These are phyloP conservation scores for Acanthaster planci DNA, from an alignment of 35 echinoderm and acorn worm genomes.

Conservation along the genomic window DNA sequence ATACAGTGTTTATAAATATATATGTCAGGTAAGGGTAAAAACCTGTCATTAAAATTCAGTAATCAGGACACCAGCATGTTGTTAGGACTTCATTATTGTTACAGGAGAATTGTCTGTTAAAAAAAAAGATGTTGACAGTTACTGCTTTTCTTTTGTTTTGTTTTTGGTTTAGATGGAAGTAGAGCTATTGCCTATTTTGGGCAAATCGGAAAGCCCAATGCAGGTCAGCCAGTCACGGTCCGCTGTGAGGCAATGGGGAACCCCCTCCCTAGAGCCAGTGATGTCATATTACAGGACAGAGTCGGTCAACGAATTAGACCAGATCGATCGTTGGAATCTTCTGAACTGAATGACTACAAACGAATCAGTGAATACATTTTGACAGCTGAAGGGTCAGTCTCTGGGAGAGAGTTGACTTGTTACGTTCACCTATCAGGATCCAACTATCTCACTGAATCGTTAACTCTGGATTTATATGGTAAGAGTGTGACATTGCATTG, in stretches of 20 bases:
- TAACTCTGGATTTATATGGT: no score
- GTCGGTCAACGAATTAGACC: not conserved
- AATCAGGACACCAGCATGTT: no score
- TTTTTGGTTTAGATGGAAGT: not conserved
- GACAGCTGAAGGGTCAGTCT: not conserved
- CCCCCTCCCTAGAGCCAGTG: not conserved
- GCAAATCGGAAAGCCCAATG: not conserved
- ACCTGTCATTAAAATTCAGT: no score
- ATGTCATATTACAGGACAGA: not conserved
- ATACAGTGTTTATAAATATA: no score
- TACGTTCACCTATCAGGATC: not conserved
- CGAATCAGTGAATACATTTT: not conserved
- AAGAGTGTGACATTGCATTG: no score
- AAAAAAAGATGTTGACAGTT: no score
- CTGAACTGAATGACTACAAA: not conserved
- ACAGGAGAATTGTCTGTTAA: no score
- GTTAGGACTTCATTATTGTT: no score
- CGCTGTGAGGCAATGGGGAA: slow-evolving; percentile 6
- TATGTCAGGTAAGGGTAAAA: no score
- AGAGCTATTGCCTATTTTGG: not conserved
- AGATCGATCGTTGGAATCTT: not conserved
- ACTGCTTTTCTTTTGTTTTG: not conserved
- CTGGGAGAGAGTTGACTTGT: not conserved
- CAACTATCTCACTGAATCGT: no score
- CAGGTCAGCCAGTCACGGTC: not conserved